Conservation (phyloP, 1,140 invertebrate species). For the Cydia fagiglandana region DNA sequence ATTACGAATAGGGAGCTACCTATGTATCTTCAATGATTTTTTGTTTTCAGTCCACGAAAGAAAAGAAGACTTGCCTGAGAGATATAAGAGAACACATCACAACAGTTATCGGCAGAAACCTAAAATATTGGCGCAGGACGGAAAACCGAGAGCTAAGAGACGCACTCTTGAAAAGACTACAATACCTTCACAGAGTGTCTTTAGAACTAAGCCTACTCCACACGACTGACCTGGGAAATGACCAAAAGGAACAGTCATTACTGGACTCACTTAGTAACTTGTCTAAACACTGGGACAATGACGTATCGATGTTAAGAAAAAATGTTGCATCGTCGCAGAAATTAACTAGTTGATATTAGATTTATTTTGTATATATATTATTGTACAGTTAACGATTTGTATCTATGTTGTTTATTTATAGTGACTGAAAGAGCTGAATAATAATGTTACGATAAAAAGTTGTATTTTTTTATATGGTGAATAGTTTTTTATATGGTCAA, state of each 20-base stretch:
- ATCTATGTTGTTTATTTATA: slow-evolving; percentile 69
- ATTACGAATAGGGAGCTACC: too few species aligned
- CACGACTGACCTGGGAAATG: slow-evolving; percentile 57
- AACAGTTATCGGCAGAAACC: slow-evolving; percentile 63
- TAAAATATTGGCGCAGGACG: slow-evolving; percentile 69
- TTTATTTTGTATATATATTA: slow-evolving; percentile 69
- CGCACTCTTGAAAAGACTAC: slow-evolving; percentile 66
- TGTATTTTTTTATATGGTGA: background rate
- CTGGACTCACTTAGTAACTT: slow-evolving; percentile 52
- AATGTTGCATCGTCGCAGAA: slow-evolving; percentile 38
- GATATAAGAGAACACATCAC: slow-evolving; percentile 64
- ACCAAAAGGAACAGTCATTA: slow-evolving; percentile 51
- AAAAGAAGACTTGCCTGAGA: slow-evolving; percentile 67
- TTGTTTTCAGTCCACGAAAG: slow-evolving; percentile 54
- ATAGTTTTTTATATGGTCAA: too few species aligned
- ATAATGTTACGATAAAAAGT: slow-evolving; percentile 28
- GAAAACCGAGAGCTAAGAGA: slow-evolving; percentile 54
- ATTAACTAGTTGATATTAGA: slow-evolving; percentile 63
- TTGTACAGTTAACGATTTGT: slow-evolving; percentile 66
- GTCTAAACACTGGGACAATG: slow-evolving; percentile 62
- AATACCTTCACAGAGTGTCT: slow-evolving; percentile 65
- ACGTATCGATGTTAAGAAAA: slow-evolving; percentile 53
- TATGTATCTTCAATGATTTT: background rate
- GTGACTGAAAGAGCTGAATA: slow-evolving; percentile 34
- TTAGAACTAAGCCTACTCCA: slow-evolving; percentile 64